Conservation (phyloP, 1,140 invertebrate genomes). For the Tetragonula clypearis region DNA sequence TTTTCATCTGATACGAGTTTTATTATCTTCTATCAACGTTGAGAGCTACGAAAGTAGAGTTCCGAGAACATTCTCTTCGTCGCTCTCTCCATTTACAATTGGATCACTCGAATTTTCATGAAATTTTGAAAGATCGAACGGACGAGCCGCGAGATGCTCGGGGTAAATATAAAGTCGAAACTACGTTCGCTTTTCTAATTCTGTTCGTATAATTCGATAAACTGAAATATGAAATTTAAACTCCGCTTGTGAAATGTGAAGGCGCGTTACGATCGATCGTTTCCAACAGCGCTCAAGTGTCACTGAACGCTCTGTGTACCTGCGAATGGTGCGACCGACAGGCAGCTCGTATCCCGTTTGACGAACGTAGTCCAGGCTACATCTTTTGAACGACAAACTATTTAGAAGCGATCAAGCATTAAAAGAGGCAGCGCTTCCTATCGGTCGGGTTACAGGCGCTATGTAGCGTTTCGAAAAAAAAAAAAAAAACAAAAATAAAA, state of each 20-base stretch:
- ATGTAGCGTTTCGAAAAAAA: conserved; percentile 1
- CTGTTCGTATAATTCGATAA: background rate
- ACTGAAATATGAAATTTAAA: background rate
- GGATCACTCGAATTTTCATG: no score
- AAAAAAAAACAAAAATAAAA: conserved; percentile 12
- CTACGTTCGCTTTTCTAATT: background rate
- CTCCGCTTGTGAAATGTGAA: conserved; percentile 1
- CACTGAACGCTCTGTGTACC: background rate
- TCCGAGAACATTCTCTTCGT: no score
- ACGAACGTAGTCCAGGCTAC: conserved; percentile 8
- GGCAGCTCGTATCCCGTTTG: conserved; percentile 32
- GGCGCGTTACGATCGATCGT: conserved; percentile 31
- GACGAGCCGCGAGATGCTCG: no score
- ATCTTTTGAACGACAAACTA: conserved; percentile 35
- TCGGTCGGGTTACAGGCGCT: background rate
- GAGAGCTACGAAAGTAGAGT: no score
- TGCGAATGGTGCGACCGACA: background rate
- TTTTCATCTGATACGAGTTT: no score
- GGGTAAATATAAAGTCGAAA: background rate
- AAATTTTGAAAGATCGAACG: no score
- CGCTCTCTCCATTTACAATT: no score
- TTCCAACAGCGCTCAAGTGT: background rate
- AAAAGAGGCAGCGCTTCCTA: conserved; percentile 31
- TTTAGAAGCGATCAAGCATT: conserved; percentile 36
- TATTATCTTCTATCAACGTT: no score